phyloP scores from a whole-genome alignment of 2,113 vertebrate genomes.

The Actenoides hombroni region DNA sequence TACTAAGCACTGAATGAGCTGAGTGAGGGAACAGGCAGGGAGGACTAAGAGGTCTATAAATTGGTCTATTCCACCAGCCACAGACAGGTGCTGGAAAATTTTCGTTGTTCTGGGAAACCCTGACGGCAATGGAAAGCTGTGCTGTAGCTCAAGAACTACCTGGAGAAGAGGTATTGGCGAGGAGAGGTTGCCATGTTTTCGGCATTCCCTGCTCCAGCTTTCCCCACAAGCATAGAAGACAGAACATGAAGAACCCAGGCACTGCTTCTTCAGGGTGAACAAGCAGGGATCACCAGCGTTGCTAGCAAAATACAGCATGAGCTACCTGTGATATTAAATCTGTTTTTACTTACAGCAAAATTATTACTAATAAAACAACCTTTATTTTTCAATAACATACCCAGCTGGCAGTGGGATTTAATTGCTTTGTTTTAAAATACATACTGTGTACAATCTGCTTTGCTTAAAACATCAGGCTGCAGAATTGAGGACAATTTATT shows the following conservation, averaged over 20 bases:
- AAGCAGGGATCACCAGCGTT: not conserved
- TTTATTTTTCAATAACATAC: not conserved
- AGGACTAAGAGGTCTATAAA: not conserved
- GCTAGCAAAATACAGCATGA: accelerated
- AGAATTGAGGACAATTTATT: not conserved
- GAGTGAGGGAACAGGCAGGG: not conserved
- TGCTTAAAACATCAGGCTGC: not conserved
- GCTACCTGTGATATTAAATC: not conserved
- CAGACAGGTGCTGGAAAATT: not conserved
- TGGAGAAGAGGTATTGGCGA: not conserved
- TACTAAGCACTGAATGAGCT: not conserved
- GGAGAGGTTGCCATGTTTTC: not conserved
- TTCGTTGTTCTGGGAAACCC: not conserved
- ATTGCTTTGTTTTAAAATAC: not conserved
- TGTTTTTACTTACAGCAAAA: not conserved
- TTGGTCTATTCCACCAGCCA: not conserved
- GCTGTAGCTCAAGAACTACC: not conserved
- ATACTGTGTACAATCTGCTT: not conserved
- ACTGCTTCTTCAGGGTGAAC: not conserved
- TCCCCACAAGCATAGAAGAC: not conserved
- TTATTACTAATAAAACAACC: not conserved
- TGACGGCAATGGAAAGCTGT: not conserved
- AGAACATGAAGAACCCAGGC: not conserved
- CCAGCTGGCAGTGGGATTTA: not conserved
- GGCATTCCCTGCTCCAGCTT: not conserved